These are phyloP conservation scores for Drosophila lowei DNA, from an alignment of 1,140 invertebrate species.

Conservation along the genomic window DNA sequence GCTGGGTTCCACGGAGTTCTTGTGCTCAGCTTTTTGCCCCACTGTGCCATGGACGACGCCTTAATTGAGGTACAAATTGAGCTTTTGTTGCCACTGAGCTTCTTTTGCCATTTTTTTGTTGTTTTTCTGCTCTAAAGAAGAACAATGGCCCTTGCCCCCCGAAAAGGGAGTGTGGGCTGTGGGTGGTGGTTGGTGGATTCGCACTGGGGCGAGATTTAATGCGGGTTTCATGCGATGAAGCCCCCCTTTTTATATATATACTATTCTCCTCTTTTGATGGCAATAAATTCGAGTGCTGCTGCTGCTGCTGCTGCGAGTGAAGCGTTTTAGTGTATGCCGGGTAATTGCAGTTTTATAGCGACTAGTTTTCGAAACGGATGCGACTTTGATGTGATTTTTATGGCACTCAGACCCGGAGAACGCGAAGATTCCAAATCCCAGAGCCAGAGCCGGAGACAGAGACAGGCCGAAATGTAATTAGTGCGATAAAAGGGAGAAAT, in stretches of 20 bases:
- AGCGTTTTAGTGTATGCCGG: conserved; percentile 57
- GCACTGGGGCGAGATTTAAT: conserved; percentile 62
- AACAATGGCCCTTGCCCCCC: conserved; percentile 36
- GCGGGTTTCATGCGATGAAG: conserved; percentile 15
- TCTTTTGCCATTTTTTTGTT: conserved; percentile 30
- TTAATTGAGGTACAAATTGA: conserved; percentile 82
- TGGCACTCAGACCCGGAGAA: conserved; percentile 46
- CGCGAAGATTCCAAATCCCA: conserved; percentile 13
- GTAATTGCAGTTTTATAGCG: conserved; percentile 79
- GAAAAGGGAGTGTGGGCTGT: background rate
- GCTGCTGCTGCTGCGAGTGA: background rate
- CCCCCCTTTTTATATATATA: background rate
- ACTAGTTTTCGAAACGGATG: conserved; percentile 74
- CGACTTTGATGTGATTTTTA: conserved; percentile 79
- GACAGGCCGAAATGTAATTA: conserved; percentile 41
- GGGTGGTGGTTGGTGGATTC: conserved; percentile 40
- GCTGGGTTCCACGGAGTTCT: conserved; percentile 4
- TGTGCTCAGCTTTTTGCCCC: conserved; percentile 53
- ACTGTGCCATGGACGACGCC: conserved; percentile 77
- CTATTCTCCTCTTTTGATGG: conserved; percentile 16
- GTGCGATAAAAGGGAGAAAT: conserved; percentile 49
- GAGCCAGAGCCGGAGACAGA: conserved; percentile 24
- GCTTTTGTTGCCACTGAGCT: conserved; percentile 53
- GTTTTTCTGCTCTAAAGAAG: conserved; percentile 10
- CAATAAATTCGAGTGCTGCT: conserved; percentile 54